Evolutionary conservation across 2,888 invertebrate species (phyloP), one percentile per base, ranked within the genome.

Genomic region (Drosophila neoperkinsi): DNA sequence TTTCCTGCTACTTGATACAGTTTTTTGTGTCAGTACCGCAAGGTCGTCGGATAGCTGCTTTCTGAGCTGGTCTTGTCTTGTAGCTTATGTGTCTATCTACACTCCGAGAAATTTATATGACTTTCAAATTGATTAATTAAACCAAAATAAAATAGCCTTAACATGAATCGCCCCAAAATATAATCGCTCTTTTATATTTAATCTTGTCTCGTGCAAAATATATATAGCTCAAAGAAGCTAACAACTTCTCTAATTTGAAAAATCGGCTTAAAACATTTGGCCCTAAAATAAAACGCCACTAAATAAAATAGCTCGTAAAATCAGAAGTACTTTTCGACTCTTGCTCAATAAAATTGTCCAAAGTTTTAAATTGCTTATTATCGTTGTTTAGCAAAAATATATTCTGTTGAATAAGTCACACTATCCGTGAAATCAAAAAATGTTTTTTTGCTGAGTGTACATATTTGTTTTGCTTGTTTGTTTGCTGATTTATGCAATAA

Each of bases 1-100:
- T 87, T 87, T 89, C 82, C 88, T 85, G 82, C 88, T 89, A 87
- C 90, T 87, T 87, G 85, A 88, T 87, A 87, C 89, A 85, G 69
- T 86, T 86, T 83, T 73, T 60, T 57, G 58, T 68, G 80, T 63
- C 68, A 68, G 70, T 31, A 50, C 63, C 58, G 87, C 87, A 87
- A 87, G 87, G 87, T 87, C 87, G 78, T 80, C 67, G 51, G 43
- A 77, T 61, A 68, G 68, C 81, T 78, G 67, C 82, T 80, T 71
- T 67, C 73, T 30, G 64, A 18, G 73, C 58, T 61, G 61, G 71
- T 57, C 63, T 33, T 25, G 38, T 64, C 61, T 36, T 52, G 51
- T 53, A 25, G 65, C 43, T 66, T 56, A 31, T 68, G 33, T 31
- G 30, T 9, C 36, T 51, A 49, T 64, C 52, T 25, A 31, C 31